Base-by-base conservation (phyloP, 1,140 invertebrate species). In the Mercenaria mercenaria region DNA sequence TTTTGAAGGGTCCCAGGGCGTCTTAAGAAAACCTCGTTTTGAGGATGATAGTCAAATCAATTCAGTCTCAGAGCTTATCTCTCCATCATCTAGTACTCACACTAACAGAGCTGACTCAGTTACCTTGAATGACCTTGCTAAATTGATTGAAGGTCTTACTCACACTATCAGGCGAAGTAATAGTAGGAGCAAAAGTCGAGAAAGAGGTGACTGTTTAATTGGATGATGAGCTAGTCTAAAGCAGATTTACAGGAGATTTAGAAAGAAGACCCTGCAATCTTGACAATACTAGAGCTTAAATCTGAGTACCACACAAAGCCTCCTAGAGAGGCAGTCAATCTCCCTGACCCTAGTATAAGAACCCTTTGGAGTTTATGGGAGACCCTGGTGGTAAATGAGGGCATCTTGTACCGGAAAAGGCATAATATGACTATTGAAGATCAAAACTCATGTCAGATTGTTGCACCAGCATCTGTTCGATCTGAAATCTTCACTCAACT, bases 1-100 rank as follows among this genome's bases (percentile, higher is more conserved):
- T n/a, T n/a, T n/a, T n/a, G 69, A 84, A 26, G 81, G 85, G 4
- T 37, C 74, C 15, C 84, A 77, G 11, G 26, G 59, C 43, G 52
- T 47, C n/a, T 18, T 50, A 8, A 79, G 34, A n/a, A 79, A 72
- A 37, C 67, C 67, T 34, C 39, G 29, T 41, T 34, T 72, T 79
- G 41, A 0, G 0, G 69, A 74, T 74, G 69, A 74, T 74, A 74
- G 18, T 20, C 4, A 10, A 3, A 41, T 20, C 26, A 74, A 39
- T 23, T 2, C 18, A 39, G 69, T n/a, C 1, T n/a, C 0, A 3
- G 11, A 13, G 20, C 13, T 18, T 15, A 3, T 3, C 34, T 37
- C 18, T 34, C 15, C 20, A 20, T 18, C 39, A 20, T 6, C 20
- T 37, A 0, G 8, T 23, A 37, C 20, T 11, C 69, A 74, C 29